These are phyloP conservation scores for Coelinius sp. DNA, from an alignment of 2,888 invertebrate species.

Conservation along the genomic window DNA sequence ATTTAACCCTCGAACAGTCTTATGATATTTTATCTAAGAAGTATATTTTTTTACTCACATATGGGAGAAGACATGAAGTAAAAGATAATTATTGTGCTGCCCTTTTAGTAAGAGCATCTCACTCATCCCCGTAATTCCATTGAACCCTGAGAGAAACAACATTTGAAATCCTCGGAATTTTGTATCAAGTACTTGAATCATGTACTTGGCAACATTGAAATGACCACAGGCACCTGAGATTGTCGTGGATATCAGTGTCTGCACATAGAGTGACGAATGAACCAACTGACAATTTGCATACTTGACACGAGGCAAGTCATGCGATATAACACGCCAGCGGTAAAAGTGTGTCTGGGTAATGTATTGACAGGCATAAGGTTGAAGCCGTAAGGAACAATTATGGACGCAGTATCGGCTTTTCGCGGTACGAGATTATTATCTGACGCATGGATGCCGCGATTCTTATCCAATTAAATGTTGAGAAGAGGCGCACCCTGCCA, in stretches of 20 bases:
- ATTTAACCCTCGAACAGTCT: too few relatives aligned
- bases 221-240: neutral
- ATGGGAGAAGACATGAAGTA: too few relatives aligned
- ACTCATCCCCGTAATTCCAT: conserved; percentile 15
- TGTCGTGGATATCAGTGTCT: neutral
- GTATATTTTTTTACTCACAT: too few relatives aligned
- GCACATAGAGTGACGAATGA: conserved; percentile 35
- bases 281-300: conserved; percentile 49
- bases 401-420: conserved; percentile 44
- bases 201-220: neutral
- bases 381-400: conserved; percentile 47
- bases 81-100: too few relatives aligned
- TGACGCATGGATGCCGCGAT: conserved; percentile 24
- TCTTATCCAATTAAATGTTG: conserved; percentile 30
- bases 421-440: conserved; percentile 44
- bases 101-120: neutral
- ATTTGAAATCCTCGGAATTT: neutral
- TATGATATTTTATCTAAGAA: too few relatives aligned
- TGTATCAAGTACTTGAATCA: neutral
- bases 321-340: conserved; percentile 16
- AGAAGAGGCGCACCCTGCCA: neutral
- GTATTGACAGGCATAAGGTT: conserved; percentile 42
- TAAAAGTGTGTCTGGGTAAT: conserved; percentile 16
- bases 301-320: conserved; percentile 37
- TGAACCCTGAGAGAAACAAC: conserved; percentile 8